Conservation (phyloP, 2,888 invertebrate species). For the Kryphioiulus occultus region DNA sequence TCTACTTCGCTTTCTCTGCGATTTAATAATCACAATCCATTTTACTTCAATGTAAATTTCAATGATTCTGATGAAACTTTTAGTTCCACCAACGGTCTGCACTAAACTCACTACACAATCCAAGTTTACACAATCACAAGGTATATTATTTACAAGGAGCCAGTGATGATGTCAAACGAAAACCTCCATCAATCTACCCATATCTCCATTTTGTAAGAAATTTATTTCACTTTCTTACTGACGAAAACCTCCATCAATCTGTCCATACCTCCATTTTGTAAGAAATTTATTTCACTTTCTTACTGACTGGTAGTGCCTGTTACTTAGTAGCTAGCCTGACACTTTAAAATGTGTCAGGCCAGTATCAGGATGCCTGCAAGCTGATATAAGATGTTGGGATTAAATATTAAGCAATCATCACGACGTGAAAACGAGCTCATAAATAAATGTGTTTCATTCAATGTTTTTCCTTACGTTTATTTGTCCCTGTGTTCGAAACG, state of each 20-base stretch:
- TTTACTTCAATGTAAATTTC: too few relatives aligned
- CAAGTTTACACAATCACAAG: neutral
- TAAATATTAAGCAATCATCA: neutral
- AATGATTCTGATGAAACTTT: too few relatives aligned
- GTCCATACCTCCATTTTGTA: neutral
- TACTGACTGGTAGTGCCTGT: neutral
- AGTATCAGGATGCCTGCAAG: neutral
- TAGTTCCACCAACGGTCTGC: too few relatives aligned
- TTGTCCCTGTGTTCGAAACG: neutral
- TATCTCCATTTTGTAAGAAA: neutral
- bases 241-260: neutral
- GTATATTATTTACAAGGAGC: neutral
- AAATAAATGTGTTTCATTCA: neutral
- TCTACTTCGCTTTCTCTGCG: too few relatives aligned
- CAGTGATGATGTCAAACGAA: neutral
- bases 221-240: neutral
- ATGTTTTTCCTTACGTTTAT: neutral
- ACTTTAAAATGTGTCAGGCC: neutral
- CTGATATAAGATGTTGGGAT: neutral
- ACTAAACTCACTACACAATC: too few relatives aligned
- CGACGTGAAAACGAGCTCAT: neutral
- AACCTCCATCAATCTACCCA: neutral
- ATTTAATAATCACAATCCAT: too few relatives aligned
- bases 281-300: neutral
- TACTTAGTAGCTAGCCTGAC: neutral